Conservation (phyloP, 2,113 vertebrate genomes). For the Syngnathoides biaculeatus region DNA sequence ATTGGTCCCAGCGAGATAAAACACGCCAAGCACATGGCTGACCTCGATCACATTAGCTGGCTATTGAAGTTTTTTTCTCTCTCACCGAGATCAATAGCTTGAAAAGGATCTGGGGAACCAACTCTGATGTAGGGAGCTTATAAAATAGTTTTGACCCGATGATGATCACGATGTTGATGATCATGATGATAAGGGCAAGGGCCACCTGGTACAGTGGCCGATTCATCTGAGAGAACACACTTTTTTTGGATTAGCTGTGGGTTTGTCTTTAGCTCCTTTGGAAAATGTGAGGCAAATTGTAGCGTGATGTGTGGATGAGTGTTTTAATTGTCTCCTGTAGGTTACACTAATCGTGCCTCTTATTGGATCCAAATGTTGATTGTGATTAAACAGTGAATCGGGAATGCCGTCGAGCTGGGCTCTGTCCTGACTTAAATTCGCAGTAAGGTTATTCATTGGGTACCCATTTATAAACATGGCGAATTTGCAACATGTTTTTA, state of each 20-base stretch:
- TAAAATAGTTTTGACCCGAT: constrained; percentile 5
- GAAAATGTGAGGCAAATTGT: neutral
- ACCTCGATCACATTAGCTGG: constrained; percentile 39
- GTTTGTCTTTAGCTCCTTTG: neutral
- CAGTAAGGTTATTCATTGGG: no score
- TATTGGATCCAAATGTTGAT: no score
- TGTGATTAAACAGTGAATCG: no score
- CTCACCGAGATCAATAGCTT: constrained; percentile 39
- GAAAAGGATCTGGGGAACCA: constrained; percentile 15
- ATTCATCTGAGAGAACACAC: constrained; percentile 6
- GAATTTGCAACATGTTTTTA: no score
- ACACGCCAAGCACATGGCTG: constrained; percentile 28
- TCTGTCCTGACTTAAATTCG: no score
- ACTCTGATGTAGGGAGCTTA: constrained; percentile 5
- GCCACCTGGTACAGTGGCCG: constrained; percentile 7
- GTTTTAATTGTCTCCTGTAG: neutral
- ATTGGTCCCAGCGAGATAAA: constrained; percentile 70
- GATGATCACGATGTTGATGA: neutral
- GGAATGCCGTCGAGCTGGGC: no score
- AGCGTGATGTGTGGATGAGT: neutral
- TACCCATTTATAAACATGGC: no score
- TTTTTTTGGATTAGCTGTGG: neutral
- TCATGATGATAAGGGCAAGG: constrained; percentile 25
- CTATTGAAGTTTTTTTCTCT: constrained; percentile 35
- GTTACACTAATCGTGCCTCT: neutral